Conservation (phyloP, 2,113 vertebrate genomes). For the Fulica atra region DNA sequence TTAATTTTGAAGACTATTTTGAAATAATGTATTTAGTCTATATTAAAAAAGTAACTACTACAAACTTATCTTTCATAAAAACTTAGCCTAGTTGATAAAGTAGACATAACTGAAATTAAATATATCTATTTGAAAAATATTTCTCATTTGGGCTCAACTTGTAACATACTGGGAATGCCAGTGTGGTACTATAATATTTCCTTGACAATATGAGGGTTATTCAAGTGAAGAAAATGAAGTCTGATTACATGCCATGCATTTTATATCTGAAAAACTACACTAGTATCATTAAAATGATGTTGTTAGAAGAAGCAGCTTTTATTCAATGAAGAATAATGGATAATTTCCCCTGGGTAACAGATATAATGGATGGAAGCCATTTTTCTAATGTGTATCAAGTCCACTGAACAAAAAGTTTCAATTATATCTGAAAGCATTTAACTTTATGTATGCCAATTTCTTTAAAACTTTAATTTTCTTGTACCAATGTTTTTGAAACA, state of each 20-base stretch:
- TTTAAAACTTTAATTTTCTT: not conserved
- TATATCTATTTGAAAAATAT: not conserved
- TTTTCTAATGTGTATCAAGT: not conserved
- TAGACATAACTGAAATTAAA: not conserved
- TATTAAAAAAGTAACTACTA: not conserved
- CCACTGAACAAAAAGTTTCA: not conserved
- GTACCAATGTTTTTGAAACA: not conserved
- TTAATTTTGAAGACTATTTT: not conserved
- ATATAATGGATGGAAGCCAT: not conserved
- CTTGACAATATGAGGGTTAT: not conserved
- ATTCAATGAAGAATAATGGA: not conserved
- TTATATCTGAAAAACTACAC: constrained; percentile 18
- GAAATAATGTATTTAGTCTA: not conserved
- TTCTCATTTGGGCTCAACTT: not conserved
- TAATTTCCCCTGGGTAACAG: not conserved
- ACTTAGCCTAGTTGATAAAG: not conserved
- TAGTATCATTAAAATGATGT: not conserved
- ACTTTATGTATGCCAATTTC: not conserved
- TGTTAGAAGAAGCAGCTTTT: not conserved
- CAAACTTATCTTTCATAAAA: not conserved
- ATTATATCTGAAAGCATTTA: not conserved
- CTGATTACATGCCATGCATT: not conserved
- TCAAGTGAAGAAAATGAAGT: constrained; percentile 13
- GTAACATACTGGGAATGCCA: not conserved
- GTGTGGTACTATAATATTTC: not conserved